Percentiles rank a stretch among this genome's conserved stretches.
phyloP scores from a whole-genome alignment of 2,113 vertebrate genomes.

The Felis catus region DNA sequence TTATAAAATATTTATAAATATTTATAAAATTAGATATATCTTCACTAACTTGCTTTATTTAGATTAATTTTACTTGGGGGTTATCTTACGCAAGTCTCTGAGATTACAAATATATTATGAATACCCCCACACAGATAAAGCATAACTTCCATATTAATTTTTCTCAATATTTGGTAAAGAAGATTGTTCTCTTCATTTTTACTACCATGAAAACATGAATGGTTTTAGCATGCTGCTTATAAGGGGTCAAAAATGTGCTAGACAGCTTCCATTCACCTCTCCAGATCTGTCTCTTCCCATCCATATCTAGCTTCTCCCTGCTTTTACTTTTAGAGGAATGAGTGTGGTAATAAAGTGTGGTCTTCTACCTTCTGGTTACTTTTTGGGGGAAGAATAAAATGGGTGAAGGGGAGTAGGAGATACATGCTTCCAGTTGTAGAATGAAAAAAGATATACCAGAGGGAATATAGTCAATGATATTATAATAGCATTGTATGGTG shows the following conservation, averaged over 20 bases:
- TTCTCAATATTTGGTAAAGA: neutral
- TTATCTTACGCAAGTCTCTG: neutral
- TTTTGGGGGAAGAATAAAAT: neutral
- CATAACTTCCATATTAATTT: neutral
- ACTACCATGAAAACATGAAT: neutral
- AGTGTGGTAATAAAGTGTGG: neutral
- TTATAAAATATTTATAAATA: neutral
- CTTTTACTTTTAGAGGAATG: neutral
- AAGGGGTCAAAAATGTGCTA: neutral
- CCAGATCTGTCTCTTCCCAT: neutral
- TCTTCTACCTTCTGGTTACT: neutral
- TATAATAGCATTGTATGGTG: too few species aligned
- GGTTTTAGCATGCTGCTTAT: neutral
- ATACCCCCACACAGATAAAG: neutral
- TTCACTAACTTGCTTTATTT: conserved; percentile 18
- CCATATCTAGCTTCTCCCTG: neutral
- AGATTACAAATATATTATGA: neutral
- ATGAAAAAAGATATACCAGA: too few species aligned
- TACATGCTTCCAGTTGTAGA: too few species aligned
- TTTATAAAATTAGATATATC: neutral
- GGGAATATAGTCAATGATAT: too few species aligned
- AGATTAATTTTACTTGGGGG: neutral
- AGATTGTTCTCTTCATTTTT: conserved; percentile 4
- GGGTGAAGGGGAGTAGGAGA: too few species aligned
- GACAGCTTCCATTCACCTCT: neutral